Evolutionary conservation across 2,888 invertebrate genomes (phyloP), one percentile per base, ranked within the genome.

Genomic region (Sesia bembeciformis): DNA sequence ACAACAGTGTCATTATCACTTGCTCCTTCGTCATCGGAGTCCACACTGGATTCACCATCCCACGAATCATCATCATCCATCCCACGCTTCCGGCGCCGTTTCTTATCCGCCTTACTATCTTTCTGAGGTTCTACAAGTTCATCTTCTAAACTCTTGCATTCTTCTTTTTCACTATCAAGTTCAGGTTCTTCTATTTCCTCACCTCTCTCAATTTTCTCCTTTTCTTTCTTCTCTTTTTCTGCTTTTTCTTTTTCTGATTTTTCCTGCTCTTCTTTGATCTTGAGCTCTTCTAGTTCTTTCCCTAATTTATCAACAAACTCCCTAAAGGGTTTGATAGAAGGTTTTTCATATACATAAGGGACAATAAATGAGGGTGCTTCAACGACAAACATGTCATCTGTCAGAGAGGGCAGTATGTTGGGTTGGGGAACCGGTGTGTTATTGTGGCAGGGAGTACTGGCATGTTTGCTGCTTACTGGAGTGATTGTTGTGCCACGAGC

Each of bases 311-410:
- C 90, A 41, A 95, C 92, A 76, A 94, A 94, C 61, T 94, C 93
- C 73, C 93, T 94, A 59, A 97, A 91, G 58, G 94, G 94, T 70
- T 94, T 94, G 2, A 94, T 84, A 0, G 97, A 96, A 39, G 96
- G 96, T 78, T 97, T 97, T 78, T 97, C 97, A 84, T 97, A 97
- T 7, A 97, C 96, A 79, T 97, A 97, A 43, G 97, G 97, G 62
- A 97, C 97, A 77, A 97, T 97, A 73, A 97, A 97, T 43, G 96
- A 96, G 5, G 97, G 97, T 40, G 97, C 97, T 84, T 97, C 97
- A 39, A 97, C 94, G 39, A 97, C 96, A 84, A 95, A 97, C 94
- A 97, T 96, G 66, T 97, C 96, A 80, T 97, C 97, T 43, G 96
- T 96, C 39, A 97, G 83, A 7, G 96, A 95, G 8, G 96, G 96